Conservation (phyloP, 2,888 invertebrate genomes). For the Drosophila demipolita region DNA sequence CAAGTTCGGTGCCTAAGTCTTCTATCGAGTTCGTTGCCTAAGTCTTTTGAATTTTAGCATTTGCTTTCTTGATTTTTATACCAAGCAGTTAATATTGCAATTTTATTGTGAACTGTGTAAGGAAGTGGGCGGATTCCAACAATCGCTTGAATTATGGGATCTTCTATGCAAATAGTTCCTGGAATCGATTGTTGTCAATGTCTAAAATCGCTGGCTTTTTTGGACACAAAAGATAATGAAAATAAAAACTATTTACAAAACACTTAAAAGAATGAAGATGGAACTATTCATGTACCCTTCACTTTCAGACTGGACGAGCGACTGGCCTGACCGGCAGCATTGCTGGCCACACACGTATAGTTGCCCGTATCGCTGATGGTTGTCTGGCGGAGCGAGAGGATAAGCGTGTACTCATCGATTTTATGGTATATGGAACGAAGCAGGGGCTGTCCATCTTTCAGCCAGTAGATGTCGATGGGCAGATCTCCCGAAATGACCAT, state of each 20-base stretch:
- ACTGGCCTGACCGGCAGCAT: constrained; percentile 86
- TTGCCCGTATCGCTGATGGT: constrained; percentile 86
- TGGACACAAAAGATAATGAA: constrained; percentile 7
- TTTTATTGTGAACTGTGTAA: not conserved
- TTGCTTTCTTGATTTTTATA: not conserved
- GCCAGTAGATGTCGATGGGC: constrained; percentile 90
- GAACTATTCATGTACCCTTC: constrained; percentile 85
- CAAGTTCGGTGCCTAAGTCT: constrained; percentile 38
- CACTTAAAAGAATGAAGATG: not conserved
- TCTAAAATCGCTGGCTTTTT: not conserved
- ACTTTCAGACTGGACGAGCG: constrained; percentile 86
- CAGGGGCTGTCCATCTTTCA: constrained; percentile 85
- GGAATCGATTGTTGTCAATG: not conserved
- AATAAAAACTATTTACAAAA: constrained; percentile 19
- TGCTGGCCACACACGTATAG: constrained; percentile 87
- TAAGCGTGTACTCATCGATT: constrained; percentile 86
- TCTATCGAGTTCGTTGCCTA: constrained; percentile 4
- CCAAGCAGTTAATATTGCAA: not conserved
- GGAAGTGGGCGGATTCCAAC: not conserved
- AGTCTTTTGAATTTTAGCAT: constrained; percentile 7
- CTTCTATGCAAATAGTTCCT: not conserved
- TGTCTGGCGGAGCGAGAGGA: constrained; percentile 85
- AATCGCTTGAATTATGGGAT: not conserved
- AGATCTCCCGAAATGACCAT: constrained; percentile 91
- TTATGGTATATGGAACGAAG: constrained; percentile 84